Conservation (phyloP, 2,113 vertebrate genomes). For the Crypturellus undulatus region DNA sequence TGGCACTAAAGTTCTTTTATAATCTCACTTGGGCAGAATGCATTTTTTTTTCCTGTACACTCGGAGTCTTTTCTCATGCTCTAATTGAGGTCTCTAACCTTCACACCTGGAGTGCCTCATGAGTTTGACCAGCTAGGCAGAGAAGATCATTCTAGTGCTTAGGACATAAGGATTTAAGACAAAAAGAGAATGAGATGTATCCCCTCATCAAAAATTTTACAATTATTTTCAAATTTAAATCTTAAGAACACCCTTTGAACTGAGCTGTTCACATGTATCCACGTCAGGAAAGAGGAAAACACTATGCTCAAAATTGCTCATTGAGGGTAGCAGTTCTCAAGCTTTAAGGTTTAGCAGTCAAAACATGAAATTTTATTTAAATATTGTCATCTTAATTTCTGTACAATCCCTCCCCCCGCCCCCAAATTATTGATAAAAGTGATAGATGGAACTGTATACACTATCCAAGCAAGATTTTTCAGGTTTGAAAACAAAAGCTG, state of each 20-base stretch:
- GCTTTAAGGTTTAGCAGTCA: constrained; percentile 67
- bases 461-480: constrained; percentile 63
- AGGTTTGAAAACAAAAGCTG: constrained; percentile 74
- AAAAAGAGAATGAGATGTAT: constrained; percentile 29
- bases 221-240: constrained; percentile 31
- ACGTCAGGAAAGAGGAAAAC: constrained; percentile 28
- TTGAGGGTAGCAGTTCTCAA: constrained; percentile 71
- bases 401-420: constrained; percentile 57
- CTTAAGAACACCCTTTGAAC: constrained; percentile 33
- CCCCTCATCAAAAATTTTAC: constrained; percentile 32
- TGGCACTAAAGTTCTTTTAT: constrained; percentile 11
- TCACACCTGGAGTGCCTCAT: constrained; percentile 39
- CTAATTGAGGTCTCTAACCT: constrained; percentile 44
- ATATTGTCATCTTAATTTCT: constrained; percentile 74
- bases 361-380: constrained; percentile 76
- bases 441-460: constrained; percentile 63
- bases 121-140: constrained; percentile 58
- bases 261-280: background rate
- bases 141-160: constrained; percentile 62
- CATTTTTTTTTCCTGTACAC: constrained; percentile 31
- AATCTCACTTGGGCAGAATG: constrained; percentile 39
- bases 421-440: constrained; percentile 51
- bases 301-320: constrained; percentile 16
- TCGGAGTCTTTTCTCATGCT: constrained; percentile 52
- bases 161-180: constrained; percentile 24